Evolutionary conservation across 2,797 vertebrate species (phyloP).

Genomic region (Sardinella longiceps): DNA sequence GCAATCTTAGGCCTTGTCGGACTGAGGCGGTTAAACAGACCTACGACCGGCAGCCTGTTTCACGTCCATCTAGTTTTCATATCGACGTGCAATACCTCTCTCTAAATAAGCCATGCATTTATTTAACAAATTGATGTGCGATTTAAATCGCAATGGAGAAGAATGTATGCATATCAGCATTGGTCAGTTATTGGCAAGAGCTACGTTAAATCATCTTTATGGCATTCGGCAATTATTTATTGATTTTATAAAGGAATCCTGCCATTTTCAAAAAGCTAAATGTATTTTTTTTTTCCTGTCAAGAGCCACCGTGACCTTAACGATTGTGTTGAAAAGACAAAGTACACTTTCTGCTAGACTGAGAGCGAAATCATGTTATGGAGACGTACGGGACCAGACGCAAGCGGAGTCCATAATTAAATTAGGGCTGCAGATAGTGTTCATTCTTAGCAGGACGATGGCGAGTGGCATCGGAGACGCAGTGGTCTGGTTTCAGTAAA

Average conservation of each 20-base stretch:
- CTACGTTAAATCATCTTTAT: slow-evolving; percentile 12
- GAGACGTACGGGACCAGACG: slow-evolving; percentile 5
- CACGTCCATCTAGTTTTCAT: neutral
- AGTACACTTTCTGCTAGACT: slow-evolving; percentile 16
- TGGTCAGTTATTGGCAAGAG: slow-evolving; percentile 12
- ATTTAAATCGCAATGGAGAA: neutral
- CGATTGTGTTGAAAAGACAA: slow-evolving; percentile 20
- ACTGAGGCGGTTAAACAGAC: neutral
- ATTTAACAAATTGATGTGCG: slow-evolving; percentile 5
- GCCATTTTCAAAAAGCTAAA: slow-evolving; percentile 12
- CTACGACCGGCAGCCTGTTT: neutral
- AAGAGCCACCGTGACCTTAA: slow-evolving; percentile 3
- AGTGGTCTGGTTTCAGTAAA: slow-evolving; percentile 43
- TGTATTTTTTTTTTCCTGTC: neutral
- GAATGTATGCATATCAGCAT: neutral
- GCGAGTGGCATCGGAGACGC: neutral
- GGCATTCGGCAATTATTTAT: neutral
- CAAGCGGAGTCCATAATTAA: slow-evolving; percentile 7
- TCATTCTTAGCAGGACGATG: neutral
- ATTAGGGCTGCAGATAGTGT: slow-evolving; percentile 6
- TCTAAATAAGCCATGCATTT: slow-evolving; percentile 2
- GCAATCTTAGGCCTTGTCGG: neutral
- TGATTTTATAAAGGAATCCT: slow-evolving; percentile 13
- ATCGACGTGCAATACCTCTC: neutral
- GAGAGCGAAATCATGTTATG: slow-evolving; percentile 16